Evolutionary conservation across 2,888 invertebrate genomes (phyloP).

Genomic region (Drosophila cognata): DNA sequence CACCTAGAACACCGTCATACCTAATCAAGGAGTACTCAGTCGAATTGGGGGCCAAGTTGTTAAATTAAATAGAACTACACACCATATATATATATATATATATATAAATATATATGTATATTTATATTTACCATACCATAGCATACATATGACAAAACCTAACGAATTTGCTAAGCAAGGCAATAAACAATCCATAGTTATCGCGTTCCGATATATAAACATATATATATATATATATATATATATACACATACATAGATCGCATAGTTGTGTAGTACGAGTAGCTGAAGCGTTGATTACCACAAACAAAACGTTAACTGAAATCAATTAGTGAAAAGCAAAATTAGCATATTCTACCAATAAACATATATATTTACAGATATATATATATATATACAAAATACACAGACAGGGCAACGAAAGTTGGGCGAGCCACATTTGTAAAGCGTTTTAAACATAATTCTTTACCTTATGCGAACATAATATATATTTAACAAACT

Average conservation of each 20-base stretch:
- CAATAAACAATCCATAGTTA: constrained; percentile 68
- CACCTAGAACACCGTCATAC: constrained; percentile 11
- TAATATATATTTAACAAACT: constrained; percentile 46
- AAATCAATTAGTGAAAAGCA: constrained; percentile 73
- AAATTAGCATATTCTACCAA: constrained; percentile 52
- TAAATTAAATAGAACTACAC: constrained; percentile 52
- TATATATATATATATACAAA: constrained; percentile 27
- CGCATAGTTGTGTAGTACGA: constrained; percentile 30
- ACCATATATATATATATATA: constrained; percentile 34
- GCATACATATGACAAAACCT: constrained; percentile 50
- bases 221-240: neutral
- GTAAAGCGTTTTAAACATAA: constrained; percentile 69
- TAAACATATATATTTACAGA: constrained; percentile 38
- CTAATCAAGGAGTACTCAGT: constrained; percentile 49
- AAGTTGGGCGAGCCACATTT: constrained; percentile 60
- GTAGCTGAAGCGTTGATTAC: constrained; percentile 45
- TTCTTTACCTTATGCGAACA: constrained; percentile 27
- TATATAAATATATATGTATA: constrained; percentile 34
- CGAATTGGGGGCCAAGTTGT: constrained; percentile 71
- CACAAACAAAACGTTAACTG: constrained; percentile 58
- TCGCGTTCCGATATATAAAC: constrained; percentile 40
- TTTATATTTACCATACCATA: constrained; percentile 29
- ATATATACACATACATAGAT: constrained; percentile 13
- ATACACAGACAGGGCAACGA: constrained; percentile 52
- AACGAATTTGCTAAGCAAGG: constrained; percentile 82